Base-by-base conservation (phyloP, 2,888 invertebrate genomes). In the Venustoraphidia nigricollis region DNA sequence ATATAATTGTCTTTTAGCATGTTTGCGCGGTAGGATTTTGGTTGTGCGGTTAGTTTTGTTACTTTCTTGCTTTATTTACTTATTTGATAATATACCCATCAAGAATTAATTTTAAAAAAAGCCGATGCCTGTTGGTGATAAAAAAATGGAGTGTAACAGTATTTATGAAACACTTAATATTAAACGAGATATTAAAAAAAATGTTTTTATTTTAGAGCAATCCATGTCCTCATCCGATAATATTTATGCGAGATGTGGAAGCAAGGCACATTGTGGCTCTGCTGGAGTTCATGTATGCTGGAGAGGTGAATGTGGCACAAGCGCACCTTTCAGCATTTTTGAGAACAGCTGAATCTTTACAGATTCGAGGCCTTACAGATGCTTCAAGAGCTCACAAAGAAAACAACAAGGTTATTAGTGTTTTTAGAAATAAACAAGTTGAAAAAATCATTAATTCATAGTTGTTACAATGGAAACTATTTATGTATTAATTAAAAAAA, bases 261-360 rank as follows among this genome's bases (percentile, higher is more conserved):
- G 83, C 81, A 59, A 76, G 78, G 60, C 85, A 86, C 64, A 75
- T 87, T 56, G 78, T 81, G 56, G 81, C 85, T 48, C 72, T 87
- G 52, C 74, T 87, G 62, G 84, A 86, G 67, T 88, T 86, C 63
- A 86, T 88, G 85, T 88, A 88, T 66, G 83, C 83, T 55, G 87
- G 87, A 47, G 86, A 86, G 70, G 87, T 87, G 55, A 85, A 84
- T 66, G 83, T 85, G 52, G 83, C 84, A 57, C 84, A 85, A 70
- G 80, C 81, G 52, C 82, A 85, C 60, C 71, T 86, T 53, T 79
- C 81, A 54, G 76, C 81, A 37, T 83, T 86, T 66, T 69, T 85
- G 56, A 77, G 81, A 58, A 85, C 84, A 36, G 86, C 86, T 43
- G 84, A 86, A 65, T 83, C 83, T 53, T 69, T 85, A 53, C 83